Evolutionary conservation across 2,888 invertebrate genomes (phyloP).

Genomic region (Spilosoma lubricipeda): DNA sequence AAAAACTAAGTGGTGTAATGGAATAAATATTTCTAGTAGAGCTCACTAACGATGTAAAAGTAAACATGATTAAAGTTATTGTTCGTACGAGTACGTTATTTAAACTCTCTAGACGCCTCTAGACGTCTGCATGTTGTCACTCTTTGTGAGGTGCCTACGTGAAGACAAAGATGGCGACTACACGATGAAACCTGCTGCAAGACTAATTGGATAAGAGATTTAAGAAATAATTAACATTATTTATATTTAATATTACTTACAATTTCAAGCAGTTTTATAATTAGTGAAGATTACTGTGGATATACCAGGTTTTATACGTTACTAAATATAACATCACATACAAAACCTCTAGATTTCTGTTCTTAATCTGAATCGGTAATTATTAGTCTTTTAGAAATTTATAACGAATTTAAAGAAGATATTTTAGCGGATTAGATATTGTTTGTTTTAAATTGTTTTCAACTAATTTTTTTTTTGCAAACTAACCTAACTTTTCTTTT

Average conservation of each 20-base stretch:
- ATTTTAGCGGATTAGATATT: no score
- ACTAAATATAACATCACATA: no score
- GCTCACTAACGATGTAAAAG: constrained; percentile 1
- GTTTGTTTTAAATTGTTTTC: background rate
- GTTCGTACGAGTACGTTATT: constrained; percentile 57
- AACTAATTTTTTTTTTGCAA: background rate
- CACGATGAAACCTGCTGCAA: background rate
- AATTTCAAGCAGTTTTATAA: no score
- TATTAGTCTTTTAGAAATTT: no score
- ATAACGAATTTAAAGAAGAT: no score
- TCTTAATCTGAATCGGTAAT: no score
- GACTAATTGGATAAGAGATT: background rate
- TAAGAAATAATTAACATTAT: background rate
- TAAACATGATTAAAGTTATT: constrained; percentile 18
- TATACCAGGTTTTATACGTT: no score
- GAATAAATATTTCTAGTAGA: background rate
- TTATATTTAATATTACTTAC: background rate
- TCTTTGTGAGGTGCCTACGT: constrained; percentile 48
- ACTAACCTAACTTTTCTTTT: no score
- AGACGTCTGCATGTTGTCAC: constrained; percentile 57
- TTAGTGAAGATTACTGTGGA: no score
- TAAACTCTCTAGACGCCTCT: constrained; percentile 60
- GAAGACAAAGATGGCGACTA: constrained; percentile 19
- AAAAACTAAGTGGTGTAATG: background rate
- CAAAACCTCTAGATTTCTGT: no score